phyloP scores from a whole-genome alignment of 2,797 vertebrate genomes.

The Fratercula arctica region DNA sequence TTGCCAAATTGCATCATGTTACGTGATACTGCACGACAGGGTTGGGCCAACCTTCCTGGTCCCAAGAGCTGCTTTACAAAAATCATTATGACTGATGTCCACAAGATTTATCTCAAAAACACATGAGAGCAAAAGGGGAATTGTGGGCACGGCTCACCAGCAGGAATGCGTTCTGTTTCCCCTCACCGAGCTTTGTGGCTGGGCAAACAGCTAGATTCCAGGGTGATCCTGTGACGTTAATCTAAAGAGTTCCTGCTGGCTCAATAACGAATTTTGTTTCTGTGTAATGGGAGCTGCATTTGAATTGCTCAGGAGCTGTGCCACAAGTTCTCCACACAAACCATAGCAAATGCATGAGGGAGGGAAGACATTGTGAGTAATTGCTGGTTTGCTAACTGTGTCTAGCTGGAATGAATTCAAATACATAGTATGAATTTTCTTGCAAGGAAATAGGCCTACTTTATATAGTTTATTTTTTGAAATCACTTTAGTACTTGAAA shows the following conservation, averaged over 20 bases:
- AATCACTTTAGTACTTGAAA: background rate
- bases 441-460: background rate
- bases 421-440: background rate
- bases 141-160: background rate
- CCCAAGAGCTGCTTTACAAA: background rate
- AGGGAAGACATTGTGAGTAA: background rate
- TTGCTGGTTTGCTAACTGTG: background rate
- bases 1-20: background rate
- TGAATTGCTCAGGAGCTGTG: background rate
- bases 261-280: background rate
- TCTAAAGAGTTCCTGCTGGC: background rate
- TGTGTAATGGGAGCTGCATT: background rate
- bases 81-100: background rate
- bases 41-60: background rate
- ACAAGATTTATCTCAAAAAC: background rate
- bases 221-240: background rate
- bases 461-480: background rate
- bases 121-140: background rate
- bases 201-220: background rate
- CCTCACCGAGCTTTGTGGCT: background rate
- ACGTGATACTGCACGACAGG: background rate
- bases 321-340: background rate
- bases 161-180: background rate
- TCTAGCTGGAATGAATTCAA: background rate
- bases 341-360: background rate